Evolutionary conservation across 2,113 vertebrate genomes (phyloP).

Genomic region (Phylloscopus trochilus): DNA sequence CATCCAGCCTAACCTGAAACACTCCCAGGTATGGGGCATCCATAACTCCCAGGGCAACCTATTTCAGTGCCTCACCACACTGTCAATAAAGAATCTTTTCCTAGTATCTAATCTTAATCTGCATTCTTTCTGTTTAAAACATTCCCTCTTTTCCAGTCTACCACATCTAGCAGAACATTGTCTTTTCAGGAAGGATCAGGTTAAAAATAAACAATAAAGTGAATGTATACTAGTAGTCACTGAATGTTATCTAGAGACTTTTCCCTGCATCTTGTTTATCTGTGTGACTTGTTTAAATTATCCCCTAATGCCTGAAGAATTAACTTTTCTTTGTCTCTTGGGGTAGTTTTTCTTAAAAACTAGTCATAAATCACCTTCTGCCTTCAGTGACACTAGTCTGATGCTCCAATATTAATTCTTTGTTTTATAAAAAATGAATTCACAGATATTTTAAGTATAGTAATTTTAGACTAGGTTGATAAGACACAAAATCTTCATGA

Average conservation of each 20-base stretch:
- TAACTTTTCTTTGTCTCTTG: neutral
- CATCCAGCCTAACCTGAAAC: neutral
- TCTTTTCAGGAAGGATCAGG: neutral
- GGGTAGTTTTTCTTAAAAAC: neutral
- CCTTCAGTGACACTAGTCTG: neutral
- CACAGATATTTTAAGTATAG: neutral
- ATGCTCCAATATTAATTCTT: neutral
- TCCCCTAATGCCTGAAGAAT: neutral
- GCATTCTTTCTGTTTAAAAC: neutral
- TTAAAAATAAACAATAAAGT: neutral
- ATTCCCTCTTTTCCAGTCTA: neutral
- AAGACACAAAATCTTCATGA: neutral
- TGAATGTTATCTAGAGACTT: neutral
- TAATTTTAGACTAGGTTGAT: neutral
- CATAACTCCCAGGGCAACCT: neutral
- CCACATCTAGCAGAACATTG: neutral
- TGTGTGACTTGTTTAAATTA: neutral
- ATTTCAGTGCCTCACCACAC: neutral
- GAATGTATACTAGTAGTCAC: neutral
- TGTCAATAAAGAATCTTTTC: neutral
- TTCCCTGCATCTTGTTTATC: neutral
- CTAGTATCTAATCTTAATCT: neutral
- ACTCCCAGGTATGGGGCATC: neutral
- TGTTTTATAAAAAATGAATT: neutral
- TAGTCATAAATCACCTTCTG: neutral